Percentiles rank a stretch among this genome's conserved stretches.
Conservation (phyloP, 1,140 invertebrate genomes). For the Drosophila varians region DNA sequence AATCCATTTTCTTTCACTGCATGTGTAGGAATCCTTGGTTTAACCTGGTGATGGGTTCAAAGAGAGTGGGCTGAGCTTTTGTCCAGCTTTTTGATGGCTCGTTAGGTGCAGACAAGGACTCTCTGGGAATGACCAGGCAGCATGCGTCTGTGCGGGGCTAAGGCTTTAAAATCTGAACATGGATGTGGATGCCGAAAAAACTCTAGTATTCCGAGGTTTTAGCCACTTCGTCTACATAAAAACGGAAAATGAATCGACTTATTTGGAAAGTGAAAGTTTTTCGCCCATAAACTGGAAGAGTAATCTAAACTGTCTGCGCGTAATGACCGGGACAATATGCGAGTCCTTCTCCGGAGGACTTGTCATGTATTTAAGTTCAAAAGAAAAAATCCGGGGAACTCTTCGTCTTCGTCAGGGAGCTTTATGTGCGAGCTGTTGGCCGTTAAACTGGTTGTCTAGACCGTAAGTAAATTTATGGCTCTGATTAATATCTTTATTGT, state of each 20-base stretch:
- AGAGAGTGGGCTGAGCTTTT: constrained; percentile 33
- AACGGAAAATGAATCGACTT: constrained; percentile 21
- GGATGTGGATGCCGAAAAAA: constrained; percentile 17
- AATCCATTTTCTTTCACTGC: background rate
- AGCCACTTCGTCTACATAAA: background rate
- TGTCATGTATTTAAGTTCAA: constrained; percentile 22
- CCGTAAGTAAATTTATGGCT: constrained; percentile 57
- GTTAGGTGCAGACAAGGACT: constrained; percentile 61
- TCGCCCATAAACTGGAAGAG: constrained; percentile 43
- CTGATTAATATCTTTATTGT: constrained; percentile 64
- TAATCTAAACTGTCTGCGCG: constrained; percentile 53
- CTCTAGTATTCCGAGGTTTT: constrained; percentile 8
- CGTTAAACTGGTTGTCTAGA: constrained; percentile 58
- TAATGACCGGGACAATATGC: constrained; percentile 54
- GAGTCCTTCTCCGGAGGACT: constrained; percentile 3
- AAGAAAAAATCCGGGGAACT: constrained; percentile 1
- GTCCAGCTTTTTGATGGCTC: constrained; percentile 44
- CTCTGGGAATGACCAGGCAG: constrained; percentile 46
- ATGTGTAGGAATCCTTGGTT: constrained; percentile 5
- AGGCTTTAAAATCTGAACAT: constrained; percentile 55
- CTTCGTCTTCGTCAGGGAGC: constrained; percentile 31
- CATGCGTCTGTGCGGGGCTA: constrained; percentile 33
- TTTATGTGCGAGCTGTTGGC: constrained; percentile 31
- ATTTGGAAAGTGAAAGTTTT: constrained; percentile 55
- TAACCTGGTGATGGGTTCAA: constrained; percentile 34